Conservation (phyloP, 2,113 vertebrate species). For the Sphyrna mokarran region DNA sequence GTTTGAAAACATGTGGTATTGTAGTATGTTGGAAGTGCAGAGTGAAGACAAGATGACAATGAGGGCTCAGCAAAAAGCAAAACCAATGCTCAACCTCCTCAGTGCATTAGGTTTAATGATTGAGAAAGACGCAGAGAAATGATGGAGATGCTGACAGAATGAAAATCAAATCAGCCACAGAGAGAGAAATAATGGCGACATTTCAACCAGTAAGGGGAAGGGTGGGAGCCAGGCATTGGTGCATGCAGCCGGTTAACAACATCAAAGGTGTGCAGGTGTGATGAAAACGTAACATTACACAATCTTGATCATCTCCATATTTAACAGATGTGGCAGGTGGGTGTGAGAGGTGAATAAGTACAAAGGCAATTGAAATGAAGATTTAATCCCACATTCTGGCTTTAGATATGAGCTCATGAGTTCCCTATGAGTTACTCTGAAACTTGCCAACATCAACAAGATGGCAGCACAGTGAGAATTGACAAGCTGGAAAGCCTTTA, state of each 20-base stretch:
- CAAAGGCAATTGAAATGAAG: background rate
- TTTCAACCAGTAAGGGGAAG: background rate
- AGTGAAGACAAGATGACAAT: background rate
- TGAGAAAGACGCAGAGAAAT: background rate
- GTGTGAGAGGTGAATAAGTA: background rate
- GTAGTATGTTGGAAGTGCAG: background rate
- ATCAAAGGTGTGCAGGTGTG: background rate
- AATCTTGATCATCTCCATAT: background rate
- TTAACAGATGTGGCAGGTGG: background rate
- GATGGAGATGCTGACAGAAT: background rate
- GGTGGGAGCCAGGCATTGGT: background rate
- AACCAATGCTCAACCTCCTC: background rate
- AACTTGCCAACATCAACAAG: background rate
- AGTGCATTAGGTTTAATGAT: background rate
- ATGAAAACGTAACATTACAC: background rate
- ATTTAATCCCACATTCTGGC: background rate
- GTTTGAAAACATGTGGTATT: background rate
- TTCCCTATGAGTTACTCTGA: background rate
- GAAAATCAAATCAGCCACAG: background rate
- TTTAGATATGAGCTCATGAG: background rate
- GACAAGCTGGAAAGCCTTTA: background rate
- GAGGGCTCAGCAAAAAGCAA: background rate
- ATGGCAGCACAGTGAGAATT: background rate
- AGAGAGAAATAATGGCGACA: background rate
- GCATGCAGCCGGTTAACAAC: background rate